Conservation (phyloP, 2,797 vertebrate species). For the Thamnophis elegans region DNA sequence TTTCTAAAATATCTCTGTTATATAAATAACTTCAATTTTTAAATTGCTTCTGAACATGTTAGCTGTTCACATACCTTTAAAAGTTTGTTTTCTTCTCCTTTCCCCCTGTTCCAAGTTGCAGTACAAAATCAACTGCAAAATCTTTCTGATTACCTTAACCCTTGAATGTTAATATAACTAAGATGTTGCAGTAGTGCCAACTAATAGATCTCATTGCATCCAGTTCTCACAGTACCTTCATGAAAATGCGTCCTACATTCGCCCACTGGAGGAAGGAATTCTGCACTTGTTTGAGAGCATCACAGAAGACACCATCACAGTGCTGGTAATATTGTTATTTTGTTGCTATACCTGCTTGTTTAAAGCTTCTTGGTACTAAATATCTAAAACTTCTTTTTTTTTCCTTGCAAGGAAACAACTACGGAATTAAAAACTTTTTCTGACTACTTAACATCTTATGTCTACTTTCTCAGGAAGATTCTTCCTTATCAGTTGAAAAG, state of each 20-base stretch:
- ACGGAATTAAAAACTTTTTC: slow-evolving; percentile 89
- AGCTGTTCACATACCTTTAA: background rate
- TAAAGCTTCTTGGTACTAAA: background rate
- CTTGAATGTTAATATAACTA: background rate
- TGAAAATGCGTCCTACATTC: slow-evolving; percentile 93
- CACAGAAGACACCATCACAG: slow-evolving; percentile 92
- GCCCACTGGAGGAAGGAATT: slow-evolving; percentile 95
- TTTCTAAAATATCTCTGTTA: background rate
- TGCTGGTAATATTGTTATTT: slow-evolving; percentile 77
- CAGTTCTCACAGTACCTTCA: slow-evolving; percentile 96
- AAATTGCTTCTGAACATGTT: background rate
- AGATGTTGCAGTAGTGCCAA: background rate
- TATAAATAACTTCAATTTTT: background rate
- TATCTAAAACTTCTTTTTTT: slow-evolving; percentile 49
- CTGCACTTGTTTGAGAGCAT: slow-evolving; percentile 91
- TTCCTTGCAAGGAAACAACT: slow-evolving; percentile 84
- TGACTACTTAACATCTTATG: slow-evolving; percentile 86
- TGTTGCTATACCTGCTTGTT: background rate
- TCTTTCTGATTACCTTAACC: background rate
- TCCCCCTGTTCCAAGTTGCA: background rate
- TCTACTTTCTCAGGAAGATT: slow-evolving; percentile 91
- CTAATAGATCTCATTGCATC: slow-evolving; percentile 32
- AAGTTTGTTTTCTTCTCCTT: background rate
- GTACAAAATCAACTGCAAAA: background rate
- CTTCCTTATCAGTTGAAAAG: slow-evolving; percentile 98